phyloP scores from a whole-genome alignment of 1,140 invertebrate species.

The Aphis craccivora region DNA sequence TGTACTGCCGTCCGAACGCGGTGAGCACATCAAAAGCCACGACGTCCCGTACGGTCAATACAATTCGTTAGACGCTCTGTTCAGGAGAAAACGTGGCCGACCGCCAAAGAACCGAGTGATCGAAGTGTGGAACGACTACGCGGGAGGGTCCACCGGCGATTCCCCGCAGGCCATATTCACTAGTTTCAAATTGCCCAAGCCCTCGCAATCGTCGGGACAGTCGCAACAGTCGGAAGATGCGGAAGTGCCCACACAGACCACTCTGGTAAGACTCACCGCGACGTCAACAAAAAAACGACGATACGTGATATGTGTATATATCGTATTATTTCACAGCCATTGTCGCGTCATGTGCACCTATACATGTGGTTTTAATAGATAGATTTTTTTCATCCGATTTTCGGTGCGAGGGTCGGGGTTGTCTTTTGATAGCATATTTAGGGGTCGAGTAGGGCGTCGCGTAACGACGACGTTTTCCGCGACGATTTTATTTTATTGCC shows the following conservation, averaged over 20 bases:
- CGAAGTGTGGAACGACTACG: slow-evolving; percentile 67
- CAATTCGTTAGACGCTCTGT: slow-evolving; percentile 85
- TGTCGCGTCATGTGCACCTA: not conserved
- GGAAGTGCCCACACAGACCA: slow-evolving; percentile 63
- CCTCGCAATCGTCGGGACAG: slow-evolving; percentile 61
- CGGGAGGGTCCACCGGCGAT: slow-evolving; percentile 64
- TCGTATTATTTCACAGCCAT: not conserved
- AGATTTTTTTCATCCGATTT: not conserved
- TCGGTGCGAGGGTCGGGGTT: not conserved
- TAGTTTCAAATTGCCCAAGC: slow-evolving; percentile 89
- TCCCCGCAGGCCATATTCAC: slow-evolving; percentile 91
- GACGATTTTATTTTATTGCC: not conserved
- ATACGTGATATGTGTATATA: not conserved
- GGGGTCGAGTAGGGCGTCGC: not conserved
- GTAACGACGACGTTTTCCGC: not conserved
- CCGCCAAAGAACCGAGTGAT: slow-evolving; percentile 92
- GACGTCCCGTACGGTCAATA: slow-evolving; percentile 71
- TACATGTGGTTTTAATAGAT: slow-evolving; percentile 1
- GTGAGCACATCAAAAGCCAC: slow-evolving; percentile 92
- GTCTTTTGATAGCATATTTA: not conserved
- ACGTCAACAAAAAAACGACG: not conserved
- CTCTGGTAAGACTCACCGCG: slow-evolving; percentile 20
- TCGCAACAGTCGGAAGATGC: slow-evolving; percentile 38
- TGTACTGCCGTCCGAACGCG: slow-evolving; percentile 81
- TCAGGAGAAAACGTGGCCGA: slow-evolving; percentile 86